These are phyloP conservation scores for Ctenicera cuprea DNA, from an alignment of 2,888 invertebrate species.

Conservation along the genomic window DNA sequence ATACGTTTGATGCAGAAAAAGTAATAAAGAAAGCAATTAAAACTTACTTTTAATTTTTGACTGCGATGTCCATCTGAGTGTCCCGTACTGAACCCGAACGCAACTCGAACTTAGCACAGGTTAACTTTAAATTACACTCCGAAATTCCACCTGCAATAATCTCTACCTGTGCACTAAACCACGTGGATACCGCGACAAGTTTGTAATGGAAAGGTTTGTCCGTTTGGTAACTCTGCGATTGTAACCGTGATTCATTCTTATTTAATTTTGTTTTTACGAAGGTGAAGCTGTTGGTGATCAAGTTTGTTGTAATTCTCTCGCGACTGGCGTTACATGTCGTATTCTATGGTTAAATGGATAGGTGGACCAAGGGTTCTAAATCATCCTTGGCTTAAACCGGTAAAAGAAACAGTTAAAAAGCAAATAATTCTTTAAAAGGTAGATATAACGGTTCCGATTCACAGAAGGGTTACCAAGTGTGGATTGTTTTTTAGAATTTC, in stretches of 20 bases:
- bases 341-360: not conserved
- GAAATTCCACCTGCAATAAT: slow-evolving; percentile 34
- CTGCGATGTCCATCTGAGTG: slow-evolving; percentile 2
- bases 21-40: not conserved
- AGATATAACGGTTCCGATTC: slow-evolving; percentile 10
- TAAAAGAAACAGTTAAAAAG: slow-evolving; percentile 27
- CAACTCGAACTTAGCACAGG: slow-evolving; percentile 19
- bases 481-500: not conserved
- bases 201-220: slow-evolving; percentile 38
- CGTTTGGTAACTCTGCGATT: slow-evolving; percentile 12
- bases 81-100: not conserved
- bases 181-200: slow-evolving; percentile 34
- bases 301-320: not conserved
- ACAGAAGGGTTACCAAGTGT: slow-evolving; percentile 6
- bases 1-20: not conserved
- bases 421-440: slow-evolving; percentile 20
- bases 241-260: slow-evolving; percentile 9
- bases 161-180: slow-evolving; percentile 33
- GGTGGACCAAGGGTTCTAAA: not conserved
- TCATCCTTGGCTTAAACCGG: slow-evolving; percentile 7
- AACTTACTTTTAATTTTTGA: slow-evolving; percentile 1
- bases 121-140: slow-evolving; percentile 25
- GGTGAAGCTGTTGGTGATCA: not conserved
- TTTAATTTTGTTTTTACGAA: not conserved
- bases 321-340: not conserved